Evolutionary conservation across 2,797 vertebrate species (phyloP).

Genomic region (Yasuhikotakia modesta): DNA sequence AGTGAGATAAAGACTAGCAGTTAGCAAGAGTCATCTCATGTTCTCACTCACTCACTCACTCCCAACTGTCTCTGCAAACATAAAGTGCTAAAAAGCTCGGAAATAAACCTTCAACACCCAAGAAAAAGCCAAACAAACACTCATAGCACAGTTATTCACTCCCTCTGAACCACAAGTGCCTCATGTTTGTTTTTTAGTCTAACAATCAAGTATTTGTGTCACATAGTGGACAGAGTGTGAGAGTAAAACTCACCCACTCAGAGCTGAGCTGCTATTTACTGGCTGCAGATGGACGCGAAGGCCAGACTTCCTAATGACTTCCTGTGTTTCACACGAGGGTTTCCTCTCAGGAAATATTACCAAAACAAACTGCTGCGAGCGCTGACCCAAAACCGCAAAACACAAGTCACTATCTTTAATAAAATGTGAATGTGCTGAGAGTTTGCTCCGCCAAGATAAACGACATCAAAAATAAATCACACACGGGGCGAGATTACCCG

Average conservation of each 20-base stretch:
- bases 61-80: too few relatives aligned
- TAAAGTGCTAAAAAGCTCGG: too few relatives aligned
- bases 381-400: slow-evolving; percentile 68
- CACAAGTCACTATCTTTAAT: slow-evolving; percentile 59
- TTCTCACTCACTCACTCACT: too few relatives aligned
- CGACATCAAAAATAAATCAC: neutral
- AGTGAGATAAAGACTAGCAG: too few relatives aligned
- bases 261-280: slow-evolving; percentile 71
- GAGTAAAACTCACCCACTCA: slow-evolving; percentile 64
- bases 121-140: neutral
- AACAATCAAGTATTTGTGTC: slow-evolving; percentile 36
- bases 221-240: slow-evolving; percentile 45
- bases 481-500: slow-evolving; percentile 10
- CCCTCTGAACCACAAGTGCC: neutral
- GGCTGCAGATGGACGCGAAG: slow-evolving; percentile 71
- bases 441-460: neutral
- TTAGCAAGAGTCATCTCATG: too few relatives aligned
- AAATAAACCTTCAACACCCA: neutral
- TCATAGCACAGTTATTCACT: neutral
- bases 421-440: slow-evolving; percentile 52
- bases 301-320: slow-evolving; percentile 86
- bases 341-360: slow-evolving; percentile 90
- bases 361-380: slow-evolving; percentile 70
- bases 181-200: neutral
- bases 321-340: slow-evolving; percentile 90